A percentile compares a stretch with the other conserved stretches of the same genome.
phyloP scores from a whole-genome alignment of 2,113 vertebrate genomes.

The Anhinga anhinga region DNA sequence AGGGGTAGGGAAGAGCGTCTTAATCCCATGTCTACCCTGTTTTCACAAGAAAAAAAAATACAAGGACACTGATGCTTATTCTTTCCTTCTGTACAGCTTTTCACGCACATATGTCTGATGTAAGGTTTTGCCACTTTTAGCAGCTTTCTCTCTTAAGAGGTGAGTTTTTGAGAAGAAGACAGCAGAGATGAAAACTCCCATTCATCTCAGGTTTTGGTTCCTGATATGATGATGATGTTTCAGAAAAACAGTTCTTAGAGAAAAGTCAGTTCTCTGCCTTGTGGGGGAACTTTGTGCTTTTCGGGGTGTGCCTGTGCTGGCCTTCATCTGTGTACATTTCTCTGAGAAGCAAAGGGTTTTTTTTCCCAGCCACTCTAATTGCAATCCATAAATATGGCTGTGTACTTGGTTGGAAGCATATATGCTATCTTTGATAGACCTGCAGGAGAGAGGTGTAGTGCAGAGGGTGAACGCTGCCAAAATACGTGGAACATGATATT shows the following conservation, averaged over 20 bases:
- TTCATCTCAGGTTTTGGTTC: background rate
- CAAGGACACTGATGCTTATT: background rate
- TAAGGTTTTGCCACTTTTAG: background rate
- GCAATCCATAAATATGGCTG: background rate
- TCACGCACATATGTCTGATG: background rate
- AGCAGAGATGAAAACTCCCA: background rate
- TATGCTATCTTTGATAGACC: background rate
- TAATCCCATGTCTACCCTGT: background rate
- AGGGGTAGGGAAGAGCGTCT: background rate
- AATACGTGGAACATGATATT: background rate
- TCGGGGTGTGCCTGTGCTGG: background rate
- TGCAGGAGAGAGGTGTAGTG: constrained; percentile 1
- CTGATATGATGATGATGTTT: background rate
- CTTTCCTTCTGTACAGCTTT: background rate
- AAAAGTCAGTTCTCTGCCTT: background rate
- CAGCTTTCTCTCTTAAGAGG: background rate
- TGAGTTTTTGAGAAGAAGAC: background rate
- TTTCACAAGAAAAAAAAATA: background rate
- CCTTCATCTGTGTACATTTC: background rate
- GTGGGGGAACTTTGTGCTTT: background rate
- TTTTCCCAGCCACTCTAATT: background rate
- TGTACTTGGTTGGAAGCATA: background rate
- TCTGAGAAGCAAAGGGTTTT: background rate
- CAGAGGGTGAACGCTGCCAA: background rate
- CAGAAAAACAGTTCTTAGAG: background rate